Percentiles rank a stretch among this genome's conserved stretches.
Evolutionary conservation across 2,113 vertebrate genomes (phyloP).

Genomic region (Phycodurus eques): DNA sequence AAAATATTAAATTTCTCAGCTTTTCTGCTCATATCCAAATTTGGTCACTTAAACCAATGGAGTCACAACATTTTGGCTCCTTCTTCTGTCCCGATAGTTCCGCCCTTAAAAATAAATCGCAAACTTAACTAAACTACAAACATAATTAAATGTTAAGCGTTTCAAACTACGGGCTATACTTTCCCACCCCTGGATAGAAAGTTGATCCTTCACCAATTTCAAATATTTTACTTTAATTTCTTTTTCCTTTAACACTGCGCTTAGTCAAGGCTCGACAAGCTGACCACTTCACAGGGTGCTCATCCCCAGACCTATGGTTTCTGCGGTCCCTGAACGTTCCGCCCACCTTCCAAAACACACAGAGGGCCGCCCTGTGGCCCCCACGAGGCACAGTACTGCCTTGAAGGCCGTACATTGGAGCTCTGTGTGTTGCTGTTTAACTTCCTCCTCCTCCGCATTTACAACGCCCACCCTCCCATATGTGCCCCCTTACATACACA

Average conservation of each 20-base stretch:
- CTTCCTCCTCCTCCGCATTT: constrained; percentile 31
- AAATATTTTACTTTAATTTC: background rate
- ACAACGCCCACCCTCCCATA: constrained; percentile 16
- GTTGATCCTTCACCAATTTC: background rate
- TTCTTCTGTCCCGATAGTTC: background rate
- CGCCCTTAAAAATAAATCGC: background rate
- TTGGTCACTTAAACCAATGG: background rate
- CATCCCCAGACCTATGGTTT: constrained; percentile 51
- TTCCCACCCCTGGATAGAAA: too few relatives aligned
- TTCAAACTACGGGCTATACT: background rate
- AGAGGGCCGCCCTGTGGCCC: constrained; percentile 58
- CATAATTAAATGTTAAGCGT: background rate
- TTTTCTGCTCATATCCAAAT: background rate
- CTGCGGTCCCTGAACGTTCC: constrained; percentile 54
- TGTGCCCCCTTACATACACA: constrained; percentile 6
- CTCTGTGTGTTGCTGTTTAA: constrained; percentile 54
- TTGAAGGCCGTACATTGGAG: constrained; percentile 54
- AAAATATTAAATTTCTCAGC: background rate
- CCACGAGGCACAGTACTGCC: constrained; percentile 44
- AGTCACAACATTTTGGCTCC: background rate
- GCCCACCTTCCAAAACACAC: constrained; percentile 31
- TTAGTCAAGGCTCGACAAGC: constrained; percentile 36
- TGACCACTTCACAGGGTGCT: constrained; percentile 51
- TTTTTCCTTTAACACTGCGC: constrained; percentile 22
- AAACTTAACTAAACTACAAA: background rate